A percentile compares a stretch with the other conserved stretches of the same genome.
Conservation (phyloP, 2,888 invertebrate species). For the Glaucopsyche alexis region DNA sequence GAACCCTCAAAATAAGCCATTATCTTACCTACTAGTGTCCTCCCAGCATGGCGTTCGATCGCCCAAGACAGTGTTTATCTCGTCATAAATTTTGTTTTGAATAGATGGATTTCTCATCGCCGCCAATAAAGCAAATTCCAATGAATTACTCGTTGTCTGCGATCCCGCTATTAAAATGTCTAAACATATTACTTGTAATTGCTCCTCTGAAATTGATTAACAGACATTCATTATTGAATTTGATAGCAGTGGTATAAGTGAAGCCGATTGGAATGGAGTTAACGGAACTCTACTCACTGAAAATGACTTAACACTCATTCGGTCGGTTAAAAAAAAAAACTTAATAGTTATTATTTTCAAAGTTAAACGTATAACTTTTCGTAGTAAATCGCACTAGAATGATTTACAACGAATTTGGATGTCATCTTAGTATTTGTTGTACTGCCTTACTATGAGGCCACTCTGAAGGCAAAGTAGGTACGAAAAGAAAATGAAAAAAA, state of each 20-base stretch:
- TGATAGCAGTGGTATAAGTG: neutral
- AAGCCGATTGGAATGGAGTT: no score
- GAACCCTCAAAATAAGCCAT: neutral
- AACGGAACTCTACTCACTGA: no score
- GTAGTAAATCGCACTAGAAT: no score
- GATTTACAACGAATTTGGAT: no score
- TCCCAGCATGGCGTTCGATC: constrained; percentile 57
- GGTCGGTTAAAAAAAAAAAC: no score
- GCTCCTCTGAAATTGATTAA: constrained; percentile 55
- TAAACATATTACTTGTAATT: constrained; percentile 77
- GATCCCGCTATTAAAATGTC: constrained; percentile 87
- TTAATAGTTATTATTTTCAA: no score
- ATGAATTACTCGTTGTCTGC: constrained; percentile 84
- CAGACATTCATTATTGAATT: neutral
- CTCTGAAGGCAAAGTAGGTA: no score
- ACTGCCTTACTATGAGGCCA: no score
- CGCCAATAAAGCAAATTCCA: constrained; percentile 81
- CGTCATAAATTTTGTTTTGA: constrained; percentile 80
- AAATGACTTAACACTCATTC: no score
- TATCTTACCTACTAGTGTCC: constrained; percentile 54
- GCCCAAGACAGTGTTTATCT: constrained; percentile 80
- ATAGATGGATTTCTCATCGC: constrained; percentile 78
- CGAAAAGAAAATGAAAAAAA: no score
- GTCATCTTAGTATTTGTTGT: no score
- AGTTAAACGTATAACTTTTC: no score